phyloP scores from a whole-genome alignment of 2,888 invertebrate genomes.

The Thumatha senex region DNA sequence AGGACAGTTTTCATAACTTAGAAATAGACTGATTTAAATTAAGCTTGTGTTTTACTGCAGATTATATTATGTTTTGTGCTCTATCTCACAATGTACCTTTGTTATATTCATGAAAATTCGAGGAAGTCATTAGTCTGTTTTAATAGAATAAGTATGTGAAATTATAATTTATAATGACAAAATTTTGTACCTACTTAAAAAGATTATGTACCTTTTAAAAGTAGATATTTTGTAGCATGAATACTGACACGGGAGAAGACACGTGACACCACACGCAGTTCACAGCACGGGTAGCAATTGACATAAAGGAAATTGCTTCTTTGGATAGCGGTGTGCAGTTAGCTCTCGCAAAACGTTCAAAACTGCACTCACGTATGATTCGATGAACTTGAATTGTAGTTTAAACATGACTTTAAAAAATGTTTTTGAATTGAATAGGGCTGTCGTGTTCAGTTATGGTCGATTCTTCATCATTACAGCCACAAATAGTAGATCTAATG shows the following conservation, averaged over 20 bases:
- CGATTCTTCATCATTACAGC: too few relatives aligned
- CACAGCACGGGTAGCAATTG: constrained; percentile 38
- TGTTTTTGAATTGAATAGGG: neutral
- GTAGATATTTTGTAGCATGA: constrained; percentile 16
- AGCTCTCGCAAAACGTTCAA: constrained; percentile 25
- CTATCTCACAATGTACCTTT: too few relatives aligned
- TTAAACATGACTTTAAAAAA: constrained; percentile 1
- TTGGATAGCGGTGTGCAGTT: constrained; percentile 29
- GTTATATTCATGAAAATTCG: too few relatives aligned
- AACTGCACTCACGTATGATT: constrained; percentile 25
- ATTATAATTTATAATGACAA: too few relatives aligned
- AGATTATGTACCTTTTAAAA: too few relatives aligned
- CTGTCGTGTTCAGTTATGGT: too few relatives aligned
- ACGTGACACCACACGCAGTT: constrained; percentile 30
- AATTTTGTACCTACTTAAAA: too few relatives aligned
- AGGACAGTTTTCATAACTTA: constrained; percentile 53
- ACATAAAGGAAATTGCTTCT: constrained; percentile 55
- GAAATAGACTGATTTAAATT: constrained; percentile 49
- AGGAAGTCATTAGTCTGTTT: too few relatives aligned
- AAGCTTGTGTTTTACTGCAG: too few relatives aligned
- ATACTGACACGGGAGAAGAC: constrained; percentile 24
- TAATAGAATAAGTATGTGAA: too few relatives aligned
- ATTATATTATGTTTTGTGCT: too few relatives aligned
- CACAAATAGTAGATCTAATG: too few relatives aligned
- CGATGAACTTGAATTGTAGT: constrained; percentile 15